Evolutionary conservation across 2,888 invertebrate genomes (phyloP).

Genomic region (Epistrophe grossulariae): DNA sequence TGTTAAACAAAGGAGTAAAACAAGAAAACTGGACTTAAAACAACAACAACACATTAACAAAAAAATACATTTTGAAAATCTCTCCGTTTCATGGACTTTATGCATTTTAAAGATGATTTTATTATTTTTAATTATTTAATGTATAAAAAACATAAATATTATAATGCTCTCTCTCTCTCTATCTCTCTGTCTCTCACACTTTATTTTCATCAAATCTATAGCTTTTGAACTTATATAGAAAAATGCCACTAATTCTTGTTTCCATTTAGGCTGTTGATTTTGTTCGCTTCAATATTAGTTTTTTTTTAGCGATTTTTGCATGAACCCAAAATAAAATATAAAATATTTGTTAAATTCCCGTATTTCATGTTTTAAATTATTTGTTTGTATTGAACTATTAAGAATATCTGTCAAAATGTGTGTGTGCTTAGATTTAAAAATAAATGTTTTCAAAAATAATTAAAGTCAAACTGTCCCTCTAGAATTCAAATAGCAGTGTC

Average conservation of each 20-base stretch:
- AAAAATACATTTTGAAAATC: conserved; percentile 68
- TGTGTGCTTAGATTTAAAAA: too few species aligned
- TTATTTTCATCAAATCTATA: neutral
- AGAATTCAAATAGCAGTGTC: too few species aligned
- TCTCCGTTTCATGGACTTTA: conserved; percentile 62
- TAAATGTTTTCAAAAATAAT: too few species aligned
- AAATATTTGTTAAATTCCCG: too few species aligned
- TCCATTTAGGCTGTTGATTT: neutral
- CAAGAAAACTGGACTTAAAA: conserved; percentile 52
- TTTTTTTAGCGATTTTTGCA: neutral
- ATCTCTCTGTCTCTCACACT: neutral
- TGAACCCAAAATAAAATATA: too few species aligned
- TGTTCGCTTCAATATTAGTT: neutral
- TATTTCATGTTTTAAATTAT: too few species aligned
- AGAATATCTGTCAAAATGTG: too few species aligned
- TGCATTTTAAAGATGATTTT: conserved; percentile 42
- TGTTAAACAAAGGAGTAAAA: conserved; percentile 21
- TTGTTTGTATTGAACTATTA: too few species aligned
- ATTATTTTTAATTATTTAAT: conserved; percentile 24
- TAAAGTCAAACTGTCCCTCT: too few species aligned
- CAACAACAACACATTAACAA: conserved; percentile 40
- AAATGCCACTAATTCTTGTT: neutral
- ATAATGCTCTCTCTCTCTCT: conserved; percentile 54
- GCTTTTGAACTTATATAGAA: neutral
- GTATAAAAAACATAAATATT: neutral